Evolutionary conservation across 1,140 invertebrate genomes (phyloP), one percentile per base, ranked within the genome.

Genomic region (Berghia stephanieae): DNA sequence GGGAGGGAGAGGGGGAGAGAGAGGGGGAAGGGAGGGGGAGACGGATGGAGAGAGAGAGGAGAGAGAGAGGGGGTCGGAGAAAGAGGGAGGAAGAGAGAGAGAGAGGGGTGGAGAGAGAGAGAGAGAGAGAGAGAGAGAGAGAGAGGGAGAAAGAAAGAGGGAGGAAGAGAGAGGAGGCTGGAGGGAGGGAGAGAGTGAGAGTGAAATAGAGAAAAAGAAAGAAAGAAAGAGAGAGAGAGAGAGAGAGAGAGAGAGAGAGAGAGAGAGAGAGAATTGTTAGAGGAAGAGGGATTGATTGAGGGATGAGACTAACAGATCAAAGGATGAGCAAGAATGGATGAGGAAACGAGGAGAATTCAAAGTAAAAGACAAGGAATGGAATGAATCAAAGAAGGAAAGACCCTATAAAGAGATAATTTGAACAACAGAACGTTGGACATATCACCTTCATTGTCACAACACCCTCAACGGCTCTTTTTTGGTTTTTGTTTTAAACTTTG

Each of bases 61-160:
- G n/a, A n/a, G n/a, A n/a, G n/a, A n/a, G n/a, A n/a, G n/a, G n/a
- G n/a, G n/a, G n/a, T n/a, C n/a, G n/a, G n/a, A n/a, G n/a, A n/a
- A n/a, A n/a, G n/a, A n/a, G n/a, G n/a, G n/a, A n/a, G n/a, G n/a
- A n/a, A n/a, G n/a, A n/a, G n/a, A n/a, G n/a, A n/a, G n/a, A n/a
- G n/a, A n/a, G n/a, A n/a, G n/a, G n/a, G n/a, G n/a, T n/a, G n/a
- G n/a, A n/a, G n/a, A n/a, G n/a, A n/a, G n/a, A n/a, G 43, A 42
- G 69, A 42, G 40, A 73, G 31, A 31, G 69, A 43, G 71, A 31
- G 71, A 55, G n/a, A 49, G n/a, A 55, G 44, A 55, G 44, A 73
- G n/a, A 55, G 27, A 31, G 44, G 34, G 42, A 52, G 42, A 34
- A 24, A 73, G 24, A 34, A 21, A 68, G 63, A 4, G 31, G 34